These are phyloP conservation scores for Leptogaster cylindrica DNA, from an alignment of 2,888 invertebrate species.

Conservation along the genomic window DNA sequence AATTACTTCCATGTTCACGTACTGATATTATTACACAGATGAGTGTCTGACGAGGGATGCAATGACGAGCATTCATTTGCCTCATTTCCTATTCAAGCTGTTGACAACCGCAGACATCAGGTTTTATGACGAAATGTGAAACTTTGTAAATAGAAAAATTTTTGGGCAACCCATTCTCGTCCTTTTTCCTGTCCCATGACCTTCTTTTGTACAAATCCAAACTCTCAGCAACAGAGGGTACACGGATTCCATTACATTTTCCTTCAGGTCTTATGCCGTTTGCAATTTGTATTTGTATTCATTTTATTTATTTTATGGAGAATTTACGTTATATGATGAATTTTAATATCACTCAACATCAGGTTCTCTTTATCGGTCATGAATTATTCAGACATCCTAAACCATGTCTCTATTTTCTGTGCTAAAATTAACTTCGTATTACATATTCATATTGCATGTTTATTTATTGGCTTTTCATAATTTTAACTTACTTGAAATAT, in stretches of 20 bases:
- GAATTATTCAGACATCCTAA: conserved; percentile 3
- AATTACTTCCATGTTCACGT: neutral
- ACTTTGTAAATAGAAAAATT: conserved; percentile 11
- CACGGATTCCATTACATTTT: too few species aligned
- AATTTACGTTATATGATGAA: conserved; percentile 13
- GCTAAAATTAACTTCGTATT: conserved; percentile 22
- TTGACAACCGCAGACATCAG: conserved; percentile 8
- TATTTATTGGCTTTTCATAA: conserved; percentile 28
- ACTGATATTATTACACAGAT: neutral
- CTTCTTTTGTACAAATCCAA: neutral
- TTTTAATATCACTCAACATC: conserved; percentile 21
- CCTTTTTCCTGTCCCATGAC: too few species aligned
- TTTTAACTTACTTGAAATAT: too few species aligned
- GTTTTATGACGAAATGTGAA: conserved; percentile 15
- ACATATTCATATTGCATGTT: conserved; percentile 27
- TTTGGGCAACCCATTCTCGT: neutral
- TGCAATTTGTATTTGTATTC: conserved; percentile 13
- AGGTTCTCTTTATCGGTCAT: conserved; percentile 15
- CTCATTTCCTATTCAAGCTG: conserved; percentile 12
- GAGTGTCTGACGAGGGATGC: conserved; percentile 1
- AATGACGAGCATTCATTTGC: neutral
- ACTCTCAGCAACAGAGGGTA: neutral
- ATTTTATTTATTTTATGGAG: conserved; percentile 13
- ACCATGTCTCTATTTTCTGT: conserved; percentile 11
- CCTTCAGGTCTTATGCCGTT: conserved; percentile 3